Evolutionary conservation across 1,140 invertebrate species (phyloP).

Genomic region (Notospermus geniculatus): DNA sequence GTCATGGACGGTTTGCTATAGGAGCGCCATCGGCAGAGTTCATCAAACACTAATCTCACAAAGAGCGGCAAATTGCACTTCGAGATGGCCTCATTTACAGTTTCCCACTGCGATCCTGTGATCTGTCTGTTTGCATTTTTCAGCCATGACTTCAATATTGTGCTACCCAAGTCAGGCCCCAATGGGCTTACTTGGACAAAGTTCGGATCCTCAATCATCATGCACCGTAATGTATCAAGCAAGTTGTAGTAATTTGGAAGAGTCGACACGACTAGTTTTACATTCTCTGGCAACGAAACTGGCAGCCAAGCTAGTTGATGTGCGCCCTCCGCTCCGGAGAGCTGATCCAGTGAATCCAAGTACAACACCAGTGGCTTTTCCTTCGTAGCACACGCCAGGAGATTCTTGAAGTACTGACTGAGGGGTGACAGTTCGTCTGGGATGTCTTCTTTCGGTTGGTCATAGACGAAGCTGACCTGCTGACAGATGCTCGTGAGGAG

Average conservation of each 20-base stretch:
- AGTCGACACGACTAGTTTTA: conserved; percentile 80
- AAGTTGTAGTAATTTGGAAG: conserved; percentile 50
- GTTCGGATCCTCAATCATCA: conserved; percentile 86
- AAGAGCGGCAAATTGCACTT: conserved; percentile 96
- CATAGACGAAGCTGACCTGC: conserved; percentile 91
- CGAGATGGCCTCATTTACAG: conserved; percentile 85
- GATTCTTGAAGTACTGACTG: conserved; percentile 91
- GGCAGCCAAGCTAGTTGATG: conserved; percentile 97
- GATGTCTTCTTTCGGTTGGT: conserved; percentile 88
- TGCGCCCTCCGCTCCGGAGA: conserved; percentile 90
- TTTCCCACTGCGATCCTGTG: conserved; percentile 78
- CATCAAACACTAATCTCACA: conserved; percentile 84
- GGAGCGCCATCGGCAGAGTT: conserved; percentile 94
- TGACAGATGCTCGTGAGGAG: conserved; percentile 94
- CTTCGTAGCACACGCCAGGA: conserved; percentile 60
- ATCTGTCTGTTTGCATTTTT: conserved; percentile 82
- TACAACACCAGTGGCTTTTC: conserved; percentile 57
- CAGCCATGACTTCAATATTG: conserved; percentile 95
- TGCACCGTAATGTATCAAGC: conserved; percentile 66
- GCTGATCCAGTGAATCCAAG: conserved; percentile 56
- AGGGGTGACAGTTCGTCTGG: conserved; percentile 94
- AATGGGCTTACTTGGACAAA: conserved; percentile 66
- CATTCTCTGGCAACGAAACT: conserved; percentile 80
- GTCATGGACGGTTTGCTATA: conserved; percentile 93
- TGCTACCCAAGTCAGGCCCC: conserved; percentile 81